Conservation (phyloP, 2,888 invertebrate species). For the Pammene aurita region DNA sequence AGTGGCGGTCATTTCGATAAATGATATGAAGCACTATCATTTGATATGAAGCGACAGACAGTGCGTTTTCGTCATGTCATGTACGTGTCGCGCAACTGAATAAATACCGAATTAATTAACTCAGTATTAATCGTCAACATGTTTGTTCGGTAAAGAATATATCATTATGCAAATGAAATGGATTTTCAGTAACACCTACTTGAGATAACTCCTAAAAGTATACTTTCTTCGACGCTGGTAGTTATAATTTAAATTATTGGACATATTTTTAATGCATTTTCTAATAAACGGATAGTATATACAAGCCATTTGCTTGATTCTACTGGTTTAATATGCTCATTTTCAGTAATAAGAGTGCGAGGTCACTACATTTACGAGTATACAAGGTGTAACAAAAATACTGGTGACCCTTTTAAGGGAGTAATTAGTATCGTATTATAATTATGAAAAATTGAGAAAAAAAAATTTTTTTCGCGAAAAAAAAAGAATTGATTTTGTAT, state of each 20-base stretch:
- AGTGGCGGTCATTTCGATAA: neutral
- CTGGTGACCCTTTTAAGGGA: too few species aligned
- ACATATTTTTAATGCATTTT: too few species aligned
- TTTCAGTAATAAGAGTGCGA: too few species aligned
- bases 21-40: neutral
- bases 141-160: constrained; percentile 9
- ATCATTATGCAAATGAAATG: constrained; percentile 12
- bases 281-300: too few species aligned
- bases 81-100: neutral
- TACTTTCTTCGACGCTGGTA: neutral
- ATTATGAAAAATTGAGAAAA: too few species aligned
- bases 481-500: too few species aligned
- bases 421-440: too few species aligned
- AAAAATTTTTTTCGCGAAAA: too few species aligned
- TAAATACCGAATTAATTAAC: constrained; percentile 28
- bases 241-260: neutral
- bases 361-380: too few species aligned
- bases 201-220: neutral
- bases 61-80: neutral
- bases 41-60: neutral
- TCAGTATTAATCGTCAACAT: constrained; percentile 17
- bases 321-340: too few species aligned
- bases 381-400: too few species aligned
- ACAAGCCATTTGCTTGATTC: too few species aligned
- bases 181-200: constrained; percentile 5